Percentiles rank a stretch among this genome's conserved stretches.
phyloP scores from a whole-genome alignment of 2,797 vertebrate genomes.

The Phalanger gymnotis region DNA sequence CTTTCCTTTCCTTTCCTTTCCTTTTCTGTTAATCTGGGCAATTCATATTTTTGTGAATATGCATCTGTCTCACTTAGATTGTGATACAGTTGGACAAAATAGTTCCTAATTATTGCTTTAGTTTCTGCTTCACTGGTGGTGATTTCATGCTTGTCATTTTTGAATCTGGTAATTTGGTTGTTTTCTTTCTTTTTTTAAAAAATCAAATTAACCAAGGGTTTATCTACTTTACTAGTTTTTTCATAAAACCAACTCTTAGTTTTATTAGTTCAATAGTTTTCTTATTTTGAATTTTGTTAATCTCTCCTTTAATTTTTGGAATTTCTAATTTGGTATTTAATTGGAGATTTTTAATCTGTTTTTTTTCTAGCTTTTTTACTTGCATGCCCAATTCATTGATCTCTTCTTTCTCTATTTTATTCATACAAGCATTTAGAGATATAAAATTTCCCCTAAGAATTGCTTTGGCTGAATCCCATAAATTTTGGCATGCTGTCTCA shows the following conservation, averaged over 20 bases:
- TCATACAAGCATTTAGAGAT: not conserved
- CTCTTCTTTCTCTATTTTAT: not conserved
- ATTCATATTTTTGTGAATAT: not conserved
- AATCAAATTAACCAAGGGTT: not conserved
- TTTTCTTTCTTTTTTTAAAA: not conserved
- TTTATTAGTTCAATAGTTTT: not conserved
- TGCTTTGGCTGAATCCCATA: not conserved
- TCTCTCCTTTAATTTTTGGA: not conserved
- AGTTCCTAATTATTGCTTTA: not conserved
- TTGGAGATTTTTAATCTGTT: not conserved
- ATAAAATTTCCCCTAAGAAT: not conserved
- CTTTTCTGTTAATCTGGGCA: not conserved
- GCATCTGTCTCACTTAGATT: not conserved
- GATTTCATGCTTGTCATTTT: not conserved
- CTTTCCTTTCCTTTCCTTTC: too few species aligned
- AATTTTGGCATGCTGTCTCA: not conserved
- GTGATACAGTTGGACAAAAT: not conserved
- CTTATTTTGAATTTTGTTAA: not conserved
- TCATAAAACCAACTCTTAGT: not conserved
- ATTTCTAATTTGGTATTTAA: not conserved
- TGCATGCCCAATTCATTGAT: not conserved
- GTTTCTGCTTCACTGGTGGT: not conserved
- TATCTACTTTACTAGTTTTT: not conserved
- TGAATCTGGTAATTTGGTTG: not conserved
- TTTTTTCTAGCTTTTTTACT: not conserved